phyloP scores from a whole-genome alignment of 1,140 invertebrate species.

The Elymnias hypermnestra region DNA sequence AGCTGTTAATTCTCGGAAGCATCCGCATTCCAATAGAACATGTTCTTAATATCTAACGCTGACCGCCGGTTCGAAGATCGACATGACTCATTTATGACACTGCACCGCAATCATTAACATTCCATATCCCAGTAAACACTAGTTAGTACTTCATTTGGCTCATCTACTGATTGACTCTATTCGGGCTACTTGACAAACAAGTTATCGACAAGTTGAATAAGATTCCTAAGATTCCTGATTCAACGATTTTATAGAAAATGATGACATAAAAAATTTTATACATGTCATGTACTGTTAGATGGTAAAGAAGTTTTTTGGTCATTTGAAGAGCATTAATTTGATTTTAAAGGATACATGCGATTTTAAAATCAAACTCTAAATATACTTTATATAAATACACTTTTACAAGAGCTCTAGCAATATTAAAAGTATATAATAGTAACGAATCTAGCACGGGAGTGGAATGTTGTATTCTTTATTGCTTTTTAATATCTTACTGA shows the following conservation, averaged over 20 bases:
- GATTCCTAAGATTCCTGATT: constrained; percentile 30
- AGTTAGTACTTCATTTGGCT: constrained; percentile 27
- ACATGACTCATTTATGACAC: constrained; percentile 57
- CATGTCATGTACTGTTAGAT: neutral
- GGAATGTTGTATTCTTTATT: neutral
- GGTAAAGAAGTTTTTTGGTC: constrained; percentile 1
- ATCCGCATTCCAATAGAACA: constrained; percentile 57
- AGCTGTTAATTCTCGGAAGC: constrained; percentile 51
- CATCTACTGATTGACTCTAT: constrained; percentile 30
- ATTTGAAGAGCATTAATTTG: neutral
- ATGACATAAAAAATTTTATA: neutral
- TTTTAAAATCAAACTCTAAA: neutral
- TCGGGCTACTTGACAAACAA: constrained; percentile 34
- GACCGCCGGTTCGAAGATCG: constrained; percentile 38
- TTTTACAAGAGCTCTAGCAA: neutral
- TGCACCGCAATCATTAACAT: constrained; percentile 61
- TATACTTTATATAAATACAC: neutral
- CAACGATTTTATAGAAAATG: neutral
- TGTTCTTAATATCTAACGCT: constrained; percentile 50
- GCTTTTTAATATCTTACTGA: neutral
- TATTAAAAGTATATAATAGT: no score
- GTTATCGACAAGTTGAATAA: constrained; percentile 32
- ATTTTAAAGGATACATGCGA: neutral
- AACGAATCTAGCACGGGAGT: neutral
- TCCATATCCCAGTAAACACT: constrained; percentile 42